phyloP scores from a whole-genome alignment of 2,797 vertebrate genomes.

The Trachurus trachurus region DNA sequence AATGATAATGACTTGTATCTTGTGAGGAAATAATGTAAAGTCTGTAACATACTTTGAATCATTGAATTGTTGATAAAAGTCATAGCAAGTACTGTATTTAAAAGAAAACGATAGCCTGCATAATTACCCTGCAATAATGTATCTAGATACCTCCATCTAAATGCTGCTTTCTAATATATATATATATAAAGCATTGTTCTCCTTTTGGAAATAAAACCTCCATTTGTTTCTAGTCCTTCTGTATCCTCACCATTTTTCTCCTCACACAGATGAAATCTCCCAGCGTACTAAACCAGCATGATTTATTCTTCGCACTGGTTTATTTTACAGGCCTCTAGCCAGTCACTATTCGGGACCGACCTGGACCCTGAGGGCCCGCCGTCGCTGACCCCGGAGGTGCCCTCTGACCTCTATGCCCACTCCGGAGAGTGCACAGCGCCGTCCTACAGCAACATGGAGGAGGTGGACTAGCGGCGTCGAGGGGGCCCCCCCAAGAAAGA shows the following conservation, averaged over 20 bases:
- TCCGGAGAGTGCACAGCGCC: conserved; percentile 89
- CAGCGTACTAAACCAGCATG: neutral
- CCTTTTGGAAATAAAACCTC: conserved; percentile 77
- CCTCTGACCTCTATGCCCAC: conserved; percentile 89
- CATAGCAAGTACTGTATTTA: conserved; percentile 46
- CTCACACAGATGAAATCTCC: conserved; percentile 7
- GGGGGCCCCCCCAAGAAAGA: neutral
- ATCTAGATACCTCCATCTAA: conserved; percentile 50
- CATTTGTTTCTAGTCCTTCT: conserved; percentile 35
- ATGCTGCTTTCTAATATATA: conserved; percentile 61
- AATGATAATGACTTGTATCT: conserved; percentile 38
- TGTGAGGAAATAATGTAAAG: conserved; percentile 10
- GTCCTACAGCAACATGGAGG: conserved; percentile 99
- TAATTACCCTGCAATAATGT: conserved; percentile 66
- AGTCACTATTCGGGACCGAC: conserved; percentile 89
- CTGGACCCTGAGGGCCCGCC: conserved; percentile 91
- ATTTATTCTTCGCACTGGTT: conserved; percentile 75
- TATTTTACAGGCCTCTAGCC: conserved; percentile 94
- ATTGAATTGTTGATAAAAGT: conserved; percentile 4
- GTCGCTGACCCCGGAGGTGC: conserved; percentile 88
- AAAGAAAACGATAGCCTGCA: conserved; percentile 13
- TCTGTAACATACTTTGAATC: conserved; percentile 29
- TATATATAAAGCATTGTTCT: conserved; percentile 39
- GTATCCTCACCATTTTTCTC: conserved; percentile 5
- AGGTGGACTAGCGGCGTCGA: conserved; percentile 90